Conservation (phyloP, 2,113 vertebrate species). For the Silurus asotus region DNA sequence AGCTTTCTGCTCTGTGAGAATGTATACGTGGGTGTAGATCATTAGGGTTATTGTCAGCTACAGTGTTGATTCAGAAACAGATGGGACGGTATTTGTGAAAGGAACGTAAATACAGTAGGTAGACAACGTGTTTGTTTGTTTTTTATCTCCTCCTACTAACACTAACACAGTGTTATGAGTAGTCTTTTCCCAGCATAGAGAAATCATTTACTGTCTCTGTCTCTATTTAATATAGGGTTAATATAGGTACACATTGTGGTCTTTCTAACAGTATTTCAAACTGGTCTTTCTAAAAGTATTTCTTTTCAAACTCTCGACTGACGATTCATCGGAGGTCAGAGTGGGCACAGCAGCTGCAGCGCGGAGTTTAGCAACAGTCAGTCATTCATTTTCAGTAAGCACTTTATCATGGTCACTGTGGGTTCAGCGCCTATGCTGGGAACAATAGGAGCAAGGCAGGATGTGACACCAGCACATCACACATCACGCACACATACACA, state of each 20-base stretch:
- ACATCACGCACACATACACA: neutral
- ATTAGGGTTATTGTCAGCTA: slow-evolving; percentile 64
- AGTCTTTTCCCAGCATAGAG: neutral
- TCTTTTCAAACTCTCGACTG: too few species aligned
- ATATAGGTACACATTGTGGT: too few species aligned
- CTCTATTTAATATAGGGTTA: neutral
- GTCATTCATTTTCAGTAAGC: neutral
- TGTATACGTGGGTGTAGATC: slow-evolving; percentile 43
- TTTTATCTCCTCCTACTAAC: neutral
- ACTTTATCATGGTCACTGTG: neutral
- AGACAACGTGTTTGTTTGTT: slow-evolving; percentile 14
- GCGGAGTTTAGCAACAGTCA: neutral
- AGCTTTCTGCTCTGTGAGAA: neutral
- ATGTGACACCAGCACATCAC: neutral
- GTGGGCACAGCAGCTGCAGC: neutral
- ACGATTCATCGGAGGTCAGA: neutral
- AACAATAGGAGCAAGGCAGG: neutral
- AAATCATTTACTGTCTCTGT: neutral
- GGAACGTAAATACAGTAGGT: slow-evolving; percentile 11
- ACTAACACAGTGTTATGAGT: neutral
- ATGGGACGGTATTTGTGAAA: slow-evolving; percentile 32
- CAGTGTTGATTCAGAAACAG: slow-evolving; percentile 60
- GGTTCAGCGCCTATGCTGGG: neutral
- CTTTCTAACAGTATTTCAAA: neutral
- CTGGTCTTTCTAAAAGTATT: neutral